phyloP scores from a whole-genome alignment of 2,797 vertebrate genomes.

The Peromyscus eremicus region DNA sequence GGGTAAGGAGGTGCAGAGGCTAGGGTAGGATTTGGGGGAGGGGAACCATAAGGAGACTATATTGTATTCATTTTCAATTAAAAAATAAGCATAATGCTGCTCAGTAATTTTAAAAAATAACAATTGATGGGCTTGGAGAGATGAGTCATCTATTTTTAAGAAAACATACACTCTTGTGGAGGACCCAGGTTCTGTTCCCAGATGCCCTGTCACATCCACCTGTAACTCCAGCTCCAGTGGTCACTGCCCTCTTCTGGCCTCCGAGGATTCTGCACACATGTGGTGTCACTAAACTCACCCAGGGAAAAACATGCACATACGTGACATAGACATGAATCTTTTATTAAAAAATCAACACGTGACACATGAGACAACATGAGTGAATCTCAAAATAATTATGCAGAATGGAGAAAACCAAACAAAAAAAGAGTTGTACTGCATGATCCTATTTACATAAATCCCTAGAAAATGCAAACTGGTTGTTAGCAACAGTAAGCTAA shows the following conservation, averaged over 20 bases:
- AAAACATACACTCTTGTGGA: neutral
- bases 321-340: too few species aligned
- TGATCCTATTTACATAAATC: neutral
- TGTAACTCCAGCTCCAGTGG: neutral
- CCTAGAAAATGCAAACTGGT: neutral
- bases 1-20: too few species aligned
- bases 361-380: neutral
- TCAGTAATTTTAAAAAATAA: neutral
- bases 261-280: neutral
- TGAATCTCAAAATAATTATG: neutral
- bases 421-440: neutral
- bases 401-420: neutral
- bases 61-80: neutral
- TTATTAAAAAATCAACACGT: neutral
- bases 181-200: neutral
- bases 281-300: neutral
- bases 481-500: neutral
- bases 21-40: too few species aligned
- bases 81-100: neutral
- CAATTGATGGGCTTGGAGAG: neutral
- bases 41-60: neutral
- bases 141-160: neutral
- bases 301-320: neutral
- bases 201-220: neutral
- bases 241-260: neutral